Percentiles rank a stretch among this genome's conserved stretches.
These are phyloP conservation scores for Ctenodactylus gundi DNA, from an alignment of 2,113 vertebrate species.

Conservation along the genomic window DNA sequence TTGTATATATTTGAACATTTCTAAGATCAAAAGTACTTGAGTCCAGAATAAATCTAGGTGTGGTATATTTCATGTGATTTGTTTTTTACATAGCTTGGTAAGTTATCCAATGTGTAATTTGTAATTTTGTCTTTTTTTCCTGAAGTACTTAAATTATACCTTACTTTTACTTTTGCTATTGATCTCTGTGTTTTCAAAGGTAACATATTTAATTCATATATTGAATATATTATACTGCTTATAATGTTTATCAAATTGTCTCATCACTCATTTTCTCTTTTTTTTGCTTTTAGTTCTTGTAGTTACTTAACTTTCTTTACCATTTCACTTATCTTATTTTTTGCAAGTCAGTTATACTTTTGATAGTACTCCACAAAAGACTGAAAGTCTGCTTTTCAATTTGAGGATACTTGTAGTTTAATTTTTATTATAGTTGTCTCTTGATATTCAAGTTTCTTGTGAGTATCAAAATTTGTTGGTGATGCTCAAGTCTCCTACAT, in stretches of 20 bases:
- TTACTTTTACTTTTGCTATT: conserved; percentile 12
- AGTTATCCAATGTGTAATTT: neutral
- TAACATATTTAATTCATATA: neutral
- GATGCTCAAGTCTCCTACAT: neutral
- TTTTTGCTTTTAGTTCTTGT: neutral
- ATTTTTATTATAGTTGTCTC: neutral
- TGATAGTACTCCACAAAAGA: neutral
- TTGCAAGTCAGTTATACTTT: neutral
- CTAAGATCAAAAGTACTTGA: neutral
- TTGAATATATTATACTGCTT: conserved; percentile 12
- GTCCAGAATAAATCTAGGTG: neutral
- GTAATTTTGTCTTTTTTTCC: neutral
- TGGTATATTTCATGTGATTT: neutral
- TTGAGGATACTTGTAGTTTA: neutral
- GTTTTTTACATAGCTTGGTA: neutral
- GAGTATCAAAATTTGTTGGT: neutral
- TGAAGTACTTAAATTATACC: conserved; percentile 7
- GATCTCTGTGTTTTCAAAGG: neutral
- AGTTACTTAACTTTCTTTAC: neutral
- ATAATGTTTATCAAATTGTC: neutral
- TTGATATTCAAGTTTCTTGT: neutral
- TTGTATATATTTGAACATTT: neutral
- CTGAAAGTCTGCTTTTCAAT: neutral
- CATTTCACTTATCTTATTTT: neutral
- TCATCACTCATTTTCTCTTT: neutral